Base-by-base conservation (phyloP, 2,888 invertebrate species). In the Leuctra nigra region DNA sequence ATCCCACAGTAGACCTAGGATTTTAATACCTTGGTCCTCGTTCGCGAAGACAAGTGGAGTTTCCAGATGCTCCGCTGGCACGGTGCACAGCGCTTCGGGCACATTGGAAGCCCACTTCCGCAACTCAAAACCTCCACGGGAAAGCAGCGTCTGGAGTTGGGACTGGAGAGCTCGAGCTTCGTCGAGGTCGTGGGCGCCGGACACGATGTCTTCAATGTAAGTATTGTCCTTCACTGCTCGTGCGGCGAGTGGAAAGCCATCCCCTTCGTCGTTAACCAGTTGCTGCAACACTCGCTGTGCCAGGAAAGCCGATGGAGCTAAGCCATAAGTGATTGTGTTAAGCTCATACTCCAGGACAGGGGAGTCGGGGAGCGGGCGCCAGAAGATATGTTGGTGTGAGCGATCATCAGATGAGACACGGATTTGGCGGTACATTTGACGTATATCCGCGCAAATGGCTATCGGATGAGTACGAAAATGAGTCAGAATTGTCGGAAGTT, bases 181-280 rank as follows among this genome's bases (percentile, higher is more conserved):
- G 11, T 61, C 53, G 9, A 53, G n/a, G 9, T 63, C 54, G 14
- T 55, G 14, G 0, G 61, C 57, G 11, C 63, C 63, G 1, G 58
- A 44, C 6, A 64, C 36, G 1, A 61, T 41, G 56, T 67, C 66
- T 54, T 68, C 65, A 1, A 68, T 63, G 20, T 67, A 67, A 2
- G 63, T 62, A n/a, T 63, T 59, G 0, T 53, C 11, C 2, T 20
- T 9, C 4, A 65, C 14, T 9, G 56, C 55, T 16, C 55, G 9
- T 1, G 63, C 44, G 13, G 63, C 62, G 2, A 57, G 13, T 2
- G 66, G 64, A 54, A 56, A 63, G 0, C 24, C 33, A 2, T 35
- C 14, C 25, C 57, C 36, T 24, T 63, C 63, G 36, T 63, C 60
- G 0, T 50, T 13, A 1, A 59, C 61, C 11, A 66, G 48, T 39